These are phyloP conservation scores for Rhodinocichla rosea DNA, from an alignment of 2,113 vertebrate genomes.

Conservation along the genomic window DNA sequence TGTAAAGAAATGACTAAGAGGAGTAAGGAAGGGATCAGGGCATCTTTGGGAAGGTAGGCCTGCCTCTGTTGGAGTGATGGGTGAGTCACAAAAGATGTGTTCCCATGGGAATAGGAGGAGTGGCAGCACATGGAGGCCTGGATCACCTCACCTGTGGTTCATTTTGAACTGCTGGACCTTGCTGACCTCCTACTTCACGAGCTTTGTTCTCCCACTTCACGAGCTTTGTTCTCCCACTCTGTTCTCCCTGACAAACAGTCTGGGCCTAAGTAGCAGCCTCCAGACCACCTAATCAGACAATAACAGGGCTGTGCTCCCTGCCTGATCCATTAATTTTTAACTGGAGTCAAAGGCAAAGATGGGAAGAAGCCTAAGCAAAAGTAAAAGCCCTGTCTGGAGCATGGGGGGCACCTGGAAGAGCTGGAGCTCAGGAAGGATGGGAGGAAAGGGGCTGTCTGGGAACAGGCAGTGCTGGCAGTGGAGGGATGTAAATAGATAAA, in stretches of 20 bases:
- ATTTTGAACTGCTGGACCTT: background rate
- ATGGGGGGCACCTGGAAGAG: background rate
- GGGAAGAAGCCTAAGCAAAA: background rate
- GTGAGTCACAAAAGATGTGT: background rate
- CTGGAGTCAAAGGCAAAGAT: background rate
- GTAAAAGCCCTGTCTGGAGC: background rate
- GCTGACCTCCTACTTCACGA: background rate
- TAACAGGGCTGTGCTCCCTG: background rate
- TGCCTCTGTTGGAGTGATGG: background rate
- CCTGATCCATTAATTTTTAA: constrained; percentile 15
- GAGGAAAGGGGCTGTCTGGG: background rate
- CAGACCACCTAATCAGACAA: constrained; percentile 6
- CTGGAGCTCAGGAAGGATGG: background rate
- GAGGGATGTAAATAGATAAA: background rate
- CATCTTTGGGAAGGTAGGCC: background rate
- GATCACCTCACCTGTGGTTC: background rate
- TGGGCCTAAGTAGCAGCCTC: background rate
- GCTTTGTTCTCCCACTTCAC: background rate
- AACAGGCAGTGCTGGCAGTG: background rate
- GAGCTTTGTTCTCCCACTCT: background rate
- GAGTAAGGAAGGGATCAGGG: background rate
- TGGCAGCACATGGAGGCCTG: background rate
- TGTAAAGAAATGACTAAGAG: background rate
- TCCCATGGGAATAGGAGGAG: background rate
- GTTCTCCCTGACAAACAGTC: background rate